phyloP scores from a whole-genome alignment of 2,888 invertebrate species.

The Trissonchulus latispiculum region DNA sequence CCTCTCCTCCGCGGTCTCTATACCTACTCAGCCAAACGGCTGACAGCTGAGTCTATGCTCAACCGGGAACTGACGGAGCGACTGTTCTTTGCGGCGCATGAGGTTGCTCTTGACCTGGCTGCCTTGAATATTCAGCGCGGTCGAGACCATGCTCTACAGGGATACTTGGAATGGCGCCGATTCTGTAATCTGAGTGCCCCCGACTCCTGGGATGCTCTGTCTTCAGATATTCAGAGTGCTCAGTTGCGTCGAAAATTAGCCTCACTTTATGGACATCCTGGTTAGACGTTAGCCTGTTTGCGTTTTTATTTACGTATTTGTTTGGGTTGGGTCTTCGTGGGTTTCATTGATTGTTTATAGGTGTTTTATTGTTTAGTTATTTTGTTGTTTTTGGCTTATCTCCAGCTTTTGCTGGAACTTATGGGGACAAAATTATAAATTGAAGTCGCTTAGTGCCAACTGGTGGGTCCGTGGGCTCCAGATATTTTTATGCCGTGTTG shows the following conservation, averaged over 20 bases:
- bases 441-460: too few species aligned
- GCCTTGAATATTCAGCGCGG: conserved; percentile 90
- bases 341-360: too few species aligned
- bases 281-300: too few species aligned
- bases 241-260: conserved; percentile 63
- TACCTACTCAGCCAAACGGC: conserved; percentile 67
- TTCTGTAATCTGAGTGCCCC: conserved; percentile 73
- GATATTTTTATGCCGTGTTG: too few species aligned
- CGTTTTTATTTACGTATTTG: too few species aligned
- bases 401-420: too few species aligned
- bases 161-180: conserved; percentile 72
- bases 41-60: conserved; percentile 66
- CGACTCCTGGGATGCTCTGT: conserved; percentile 70
- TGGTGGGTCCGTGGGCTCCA: too few species aligned
- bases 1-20: conserved; percentile 84
- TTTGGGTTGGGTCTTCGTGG: too few species aligned
- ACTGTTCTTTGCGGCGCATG: conserved; percentile 53
- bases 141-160: conserved; percentile 78
- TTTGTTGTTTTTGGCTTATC: too few species aligned
- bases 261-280: conserved; percentile 79
- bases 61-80: conserved; percentile 89
- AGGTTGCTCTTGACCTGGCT: conserved; percentile 77
- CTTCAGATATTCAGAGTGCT: conserved; percentile 61
- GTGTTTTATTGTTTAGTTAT: too few species aligned
- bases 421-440: too few species aligned